A percentile compares a stretch with the other conserved stretches of the same genome.
Evolutionary conservation across 2,888 invertebrate genomes (phyloP).

Genomic region (Melipona beecheii): DNA sequence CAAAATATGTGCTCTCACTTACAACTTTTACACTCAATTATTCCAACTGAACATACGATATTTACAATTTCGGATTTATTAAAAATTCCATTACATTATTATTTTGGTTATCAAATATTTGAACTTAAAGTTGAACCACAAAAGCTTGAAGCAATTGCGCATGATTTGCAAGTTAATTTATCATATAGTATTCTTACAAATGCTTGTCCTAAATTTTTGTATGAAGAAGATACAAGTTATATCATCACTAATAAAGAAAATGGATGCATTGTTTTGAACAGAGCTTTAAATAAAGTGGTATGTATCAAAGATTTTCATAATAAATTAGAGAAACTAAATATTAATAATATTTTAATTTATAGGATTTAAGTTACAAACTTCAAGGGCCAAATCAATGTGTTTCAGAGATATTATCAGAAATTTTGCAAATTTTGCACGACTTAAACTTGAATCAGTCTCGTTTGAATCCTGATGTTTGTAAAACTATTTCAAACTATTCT

Average conservation of each 20-base stretch:
- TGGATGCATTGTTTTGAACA: slow-evolving; percentile 79
- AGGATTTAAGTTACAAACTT: slow-evolving; percentile 42
- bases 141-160: slow-evolving; percentile 89
- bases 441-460: slow-evolving; percentile 48
- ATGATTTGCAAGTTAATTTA: slow-evolving; percentile 89
- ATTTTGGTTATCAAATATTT: slow-evolving; percentile 85
- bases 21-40: slow-evolving; percentile 72
- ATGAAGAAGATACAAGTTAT: slow-evolving; percentile 81
- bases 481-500: slow-evolving; percentile 57
- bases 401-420: slow-evolving; percentile 74
- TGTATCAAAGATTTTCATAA: slow-evolving; percentile 8
- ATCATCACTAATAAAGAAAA: slow-evolving; percentile 54
- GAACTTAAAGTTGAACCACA: slow-evolving; percentile 88
- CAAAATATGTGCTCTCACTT: slow-evolving; percentile 72
- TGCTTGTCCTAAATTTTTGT: slow-evolving; percentile 88
- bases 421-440: slow-evolving; percentile 67
- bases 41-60: slow-evolving; percentile 64
- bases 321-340: background rate
- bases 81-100: slow-evolving; percentile 67
- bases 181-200: slow-evolving; percentile 90
- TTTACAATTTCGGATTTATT: slow-evolving; percentile 60
- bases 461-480: slow-evolving; percentile 57
- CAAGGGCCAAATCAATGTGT: slow-evolving; percentile 76
- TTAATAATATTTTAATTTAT: slow-evolving; percentile 13
- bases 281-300: slow-evolving; percentile 82